Evolutionary conservation across 1,140 invertebrate species (phyloP).

Genomic region (Parasteatoda tepidariorum): DNA sequence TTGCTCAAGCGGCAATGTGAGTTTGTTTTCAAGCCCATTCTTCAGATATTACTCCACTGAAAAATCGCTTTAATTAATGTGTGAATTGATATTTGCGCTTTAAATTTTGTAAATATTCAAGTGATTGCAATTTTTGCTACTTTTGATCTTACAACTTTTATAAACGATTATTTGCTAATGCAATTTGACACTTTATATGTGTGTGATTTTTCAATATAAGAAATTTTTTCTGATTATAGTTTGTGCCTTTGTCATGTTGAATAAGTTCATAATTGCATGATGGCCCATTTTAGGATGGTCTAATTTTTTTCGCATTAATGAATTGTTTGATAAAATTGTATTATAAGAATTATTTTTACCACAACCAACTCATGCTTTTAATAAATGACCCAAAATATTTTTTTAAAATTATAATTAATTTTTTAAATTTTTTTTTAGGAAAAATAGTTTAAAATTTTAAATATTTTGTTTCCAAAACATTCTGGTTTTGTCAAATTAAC

Average conservation of each 20-base stretch:
- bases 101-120: constrained; percentile 5
- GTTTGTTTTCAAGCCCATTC: background rate
- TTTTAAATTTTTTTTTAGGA: too few species aligned
- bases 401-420: too few species aligned
- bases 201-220: background rate
- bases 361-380: too few species aligned
- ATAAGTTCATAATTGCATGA: background rate
- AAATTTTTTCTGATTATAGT: background rate
- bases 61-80: background rate
- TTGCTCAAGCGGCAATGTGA: constrained; percentile 52
- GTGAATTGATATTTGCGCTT: background rate
- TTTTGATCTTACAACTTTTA: background rate
- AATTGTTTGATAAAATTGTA: too few species aligned
- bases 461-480: too few species aligned
- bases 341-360: too few species aligned
- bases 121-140: background rate
- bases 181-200: background rate
- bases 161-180: background rate
- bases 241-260: constrained; percentile 35
- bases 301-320: too few species aligned
- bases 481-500: too few species aligned
- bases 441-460: too few species aligned
- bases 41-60: background rate
- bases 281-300: too few species aligned
- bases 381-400: too few species aligned